Evolutionary conservation across 64 coral and sea anemone species (phyloP).

Genomic region (Porites australiensis): DNA sequence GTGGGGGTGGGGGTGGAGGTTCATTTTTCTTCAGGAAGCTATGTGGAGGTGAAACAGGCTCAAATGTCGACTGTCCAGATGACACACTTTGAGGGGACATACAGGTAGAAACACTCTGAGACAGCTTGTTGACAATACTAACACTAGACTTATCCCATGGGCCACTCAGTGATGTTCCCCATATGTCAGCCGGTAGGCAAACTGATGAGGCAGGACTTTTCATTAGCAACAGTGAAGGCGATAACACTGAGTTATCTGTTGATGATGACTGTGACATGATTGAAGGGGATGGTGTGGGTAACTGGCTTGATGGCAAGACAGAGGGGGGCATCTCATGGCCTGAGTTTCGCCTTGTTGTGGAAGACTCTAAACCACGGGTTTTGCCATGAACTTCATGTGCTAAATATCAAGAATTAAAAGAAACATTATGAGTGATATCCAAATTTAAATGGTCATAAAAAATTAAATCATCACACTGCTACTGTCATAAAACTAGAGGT

Average conservation of each 20-base stretch:
- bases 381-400: conserved; percentile 58
- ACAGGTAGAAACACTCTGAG: conserved; percentile 42
- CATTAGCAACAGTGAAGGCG: conserved; percentile 24
- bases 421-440: background rate
- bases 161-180: conserved; percentile 8
- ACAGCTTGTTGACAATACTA: conserved; percentile 23
- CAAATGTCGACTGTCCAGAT: conserved; percentile 80
- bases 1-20: conserved; percentile 79
- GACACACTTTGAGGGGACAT: conserved; percentile 77
- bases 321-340: background rate
- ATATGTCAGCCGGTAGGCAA: background rate
- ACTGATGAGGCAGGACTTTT: conserved; percentile 55
- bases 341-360: conserved; percentile 22
- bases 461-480: too few species aligned
- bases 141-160: conserved; percentile 9
- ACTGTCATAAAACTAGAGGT: too few species aligned
- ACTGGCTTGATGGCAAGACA: conserved; percentile 12
- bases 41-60: conserved; percentile 94
- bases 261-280: conserved; percentile 65
- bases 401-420: conserved; percentile 24
- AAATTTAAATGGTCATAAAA: too few species aligned
- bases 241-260: conserved; percentile 48
- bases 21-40: conserved; percentile 50
- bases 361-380: conserved; percentile 5
- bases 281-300: conserved; percentile 76